Base-by-base conservation (phyloP, 92 coral and sea anemone species). In the Ricordea florida region DNA sequence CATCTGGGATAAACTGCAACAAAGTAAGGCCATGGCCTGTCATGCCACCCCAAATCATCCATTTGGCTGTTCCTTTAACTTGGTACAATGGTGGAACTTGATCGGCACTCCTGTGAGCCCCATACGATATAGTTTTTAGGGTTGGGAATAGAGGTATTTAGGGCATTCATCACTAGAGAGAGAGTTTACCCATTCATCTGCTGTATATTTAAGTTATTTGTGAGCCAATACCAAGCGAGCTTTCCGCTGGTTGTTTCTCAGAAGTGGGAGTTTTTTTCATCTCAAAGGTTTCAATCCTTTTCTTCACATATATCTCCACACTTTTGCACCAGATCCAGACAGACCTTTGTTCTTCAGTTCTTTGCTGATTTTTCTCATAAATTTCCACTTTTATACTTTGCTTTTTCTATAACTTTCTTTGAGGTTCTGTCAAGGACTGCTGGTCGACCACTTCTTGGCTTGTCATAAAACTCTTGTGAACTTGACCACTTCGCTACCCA, bases 31-130 rank as follows among this genome's bases (percentile, higher is more conserved):
- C 30, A 16, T 7, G 14, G 30, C 57, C 31, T 21, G 57, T 21
- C 57, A 50, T 20, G 30, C 57, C 57, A 50, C 8, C 57, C n/a
- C n/a, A n/a, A n/a, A n/a, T n/a, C n/a, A n/a, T n/a, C n/a, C n/a
- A n/a, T n/a, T n/a, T n/a, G n/a, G n/a, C n/a, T n/a, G n/a, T n/a
- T n/a, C 57, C 59, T 17, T 26, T 26, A 10, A 52, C 34, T 23
- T 50, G 30, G n/a, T n/a, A n/a, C n/a, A n/a, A 9, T 52, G 59
- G 59, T 21, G 18, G 59, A 25, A 52, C 59, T 11, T 52, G 59
- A 21, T n/a, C n/a, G n/a, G n/a, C 59, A 26, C 34, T 38, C 66
- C 10, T 59, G 66, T 0, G 46, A 57, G 17, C 64, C 64, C 66
- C 24, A 59, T 33, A 34, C 45, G 1, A 59, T 17, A 59, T 33